phyloP scores from a whole-genome alignment of 2,797 vertebrate species.

The Sphaeramia orbicularis region DNA sequence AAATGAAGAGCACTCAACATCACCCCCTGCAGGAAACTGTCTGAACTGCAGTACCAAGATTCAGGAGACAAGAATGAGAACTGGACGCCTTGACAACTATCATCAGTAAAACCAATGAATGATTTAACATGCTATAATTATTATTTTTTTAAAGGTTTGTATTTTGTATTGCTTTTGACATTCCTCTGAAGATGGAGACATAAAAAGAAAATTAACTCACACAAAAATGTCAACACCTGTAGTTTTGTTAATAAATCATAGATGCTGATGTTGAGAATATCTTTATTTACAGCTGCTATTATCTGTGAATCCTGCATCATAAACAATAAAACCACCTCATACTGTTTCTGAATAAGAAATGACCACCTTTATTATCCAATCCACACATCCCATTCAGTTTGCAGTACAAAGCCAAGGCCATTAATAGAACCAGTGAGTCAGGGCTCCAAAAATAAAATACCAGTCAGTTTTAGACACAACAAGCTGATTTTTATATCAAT shows the following conservation, averaged over 20 bases:
- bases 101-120: too few relatives aligned
- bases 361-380: conserved; percentile 89
- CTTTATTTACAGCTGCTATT: too few relatives aligned
- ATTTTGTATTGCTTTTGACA: too few relatives aligned
- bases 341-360: conserved; percentile 69
- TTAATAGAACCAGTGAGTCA: conserved; percentile 66
- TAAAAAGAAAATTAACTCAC: too few relatives aligned
- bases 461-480: conserved; percentile 64
- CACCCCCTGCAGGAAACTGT: conserved; percentile 45
- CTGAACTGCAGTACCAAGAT: conserved; percentile 16
- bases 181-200: too few relatives aligned
- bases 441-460: conserved; percentile 52
- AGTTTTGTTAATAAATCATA: too few relatives aligned
- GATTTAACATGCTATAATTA: too few relatives aligned
- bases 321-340: conserved; percentile 5
- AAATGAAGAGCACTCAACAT: conserved; percentile 20
- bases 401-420: conserved; percentile 83
- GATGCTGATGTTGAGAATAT: too few relatives aligned
- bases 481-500: conserved; percentile 33
- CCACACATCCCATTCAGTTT: conserved; percentile 83
- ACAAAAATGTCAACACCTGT: too few relatives aligned
- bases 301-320: too few relatives aligned
- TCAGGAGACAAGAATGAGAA: neutral
- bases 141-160: too few relatives aligned
- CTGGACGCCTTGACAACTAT: too few relatives aligned